Base-by-base conservation (phyloP, 2,888 invertebrate species). In the Mycogona germanica region DNA sequence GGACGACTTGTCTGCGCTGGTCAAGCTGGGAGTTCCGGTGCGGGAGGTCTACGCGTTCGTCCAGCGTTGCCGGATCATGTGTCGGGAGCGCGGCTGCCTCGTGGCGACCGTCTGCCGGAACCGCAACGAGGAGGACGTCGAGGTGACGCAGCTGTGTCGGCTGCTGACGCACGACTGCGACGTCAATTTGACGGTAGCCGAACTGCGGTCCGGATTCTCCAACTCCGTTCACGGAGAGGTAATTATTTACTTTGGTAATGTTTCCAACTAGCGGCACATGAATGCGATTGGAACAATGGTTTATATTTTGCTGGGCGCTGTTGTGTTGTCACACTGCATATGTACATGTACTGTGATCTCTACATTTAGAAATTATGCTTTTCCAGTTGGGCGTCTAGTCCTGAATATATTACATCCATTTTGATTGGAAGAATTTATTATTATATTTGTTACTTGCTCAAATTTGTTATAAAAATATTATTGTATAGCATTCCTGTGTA, bases 221-320 rank as follows among this genome's bases (percentile, higher is more conserved):
- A 47, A 19, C 9, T 29, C 29, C 48, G 19, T 47, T 21, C 17
- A 35, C 25, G 48, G 48, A 47, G 12, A 47, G 19, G 48, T 47
- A 28, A 47, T 23, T 12, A n/a, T 12, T 35, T n/a, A 35, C 35
- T 12, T 12, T 12, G n/a, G n/a, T 12, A 35, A 35, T n/a, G 12
- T 35, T 12, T 35, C 12, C 35, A 12, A 35, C 12, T 12, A 35
- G n/a, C n/a, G n/a, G 12, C n/a, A 35, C n/a, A 12, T 35, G n/a
- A 35, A 12, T n/a, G n/a, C n/a, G n/a, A n/a, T n/a, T n/a, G n/a
- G n/a, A n/a, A n/a, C n/a, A n/a, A n/a, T n/a, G n/a, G n/a, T n/a
- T n/a, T n/a, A n/a, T n/a, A n/a, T n/a, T n/a, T n/a, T n/a, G n/a
- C n/a, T n/a, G n/a, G n/a, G n/a, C n/a, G n/a, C n/a, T n/a, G n/a